Conservation (phyloP, 1,140 invertebrate species). For the Drosophila pandora region DNA sequence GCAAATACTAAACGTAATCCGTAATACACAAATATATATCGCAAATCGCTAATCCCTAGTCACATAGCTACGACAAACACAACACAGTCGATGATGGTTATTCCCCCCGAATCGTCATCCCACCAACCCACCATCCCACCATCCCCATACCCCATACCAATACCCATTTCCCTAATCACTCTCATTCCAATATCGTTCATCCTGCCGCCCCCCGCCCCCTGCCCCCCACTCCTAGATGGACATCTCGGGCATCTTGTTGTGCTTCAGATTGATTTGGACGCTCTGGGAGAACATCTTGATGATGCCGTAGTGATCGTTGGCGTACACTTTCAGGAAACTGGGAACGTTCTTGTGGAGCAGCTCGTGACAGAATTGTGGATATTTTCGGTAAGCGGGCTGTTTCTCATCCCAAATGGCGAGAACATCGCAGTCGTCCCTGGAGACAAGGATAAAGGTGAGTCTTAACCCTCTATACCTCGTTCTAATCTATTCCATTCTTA, state of each 20-base stretch:
- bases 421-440: conserved; percentile 76
- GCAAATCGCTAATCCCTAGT: conserved; percentile 38
- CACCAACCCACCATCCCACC: conserved; percentile 6
- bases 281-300: conserved; percentile 83
- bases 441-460: background rate
- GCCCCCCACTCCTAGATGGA: conserved; percentile 55
- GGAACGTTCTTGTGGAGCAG: conserved; percentile 77
- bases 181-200: background rate
- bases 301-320: conserved; percentile 77
- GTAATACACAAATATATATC: conserved; percentile 35
- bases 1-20: conserved; percentile 45
- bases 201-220: background rate
- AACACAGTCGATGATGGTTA: conserved; percentile 33
- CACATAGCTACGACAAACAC: conserved; percentile 43
- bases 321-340: conserved; percentile 79
- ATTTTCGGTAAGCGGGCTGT: conserved; percentile 77
- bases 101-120: conserved; percentile 10
- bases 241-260: conserved; percentile 81
- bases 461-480: no score
- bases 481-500: conserved; percentile 19
- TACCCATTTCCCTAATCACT: background rate
- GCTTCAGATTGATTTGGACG: conserved; percentile 81
- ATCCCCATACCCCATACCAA: background rate
- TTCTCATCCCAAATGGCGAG: conserved; percentile 81
- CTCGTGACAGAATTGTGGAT: conserved; percentile 81